phyloP scores from a whole-genome alignment of 2,888 invertebrate species.

The Orthonevra nobilis region DNA sequence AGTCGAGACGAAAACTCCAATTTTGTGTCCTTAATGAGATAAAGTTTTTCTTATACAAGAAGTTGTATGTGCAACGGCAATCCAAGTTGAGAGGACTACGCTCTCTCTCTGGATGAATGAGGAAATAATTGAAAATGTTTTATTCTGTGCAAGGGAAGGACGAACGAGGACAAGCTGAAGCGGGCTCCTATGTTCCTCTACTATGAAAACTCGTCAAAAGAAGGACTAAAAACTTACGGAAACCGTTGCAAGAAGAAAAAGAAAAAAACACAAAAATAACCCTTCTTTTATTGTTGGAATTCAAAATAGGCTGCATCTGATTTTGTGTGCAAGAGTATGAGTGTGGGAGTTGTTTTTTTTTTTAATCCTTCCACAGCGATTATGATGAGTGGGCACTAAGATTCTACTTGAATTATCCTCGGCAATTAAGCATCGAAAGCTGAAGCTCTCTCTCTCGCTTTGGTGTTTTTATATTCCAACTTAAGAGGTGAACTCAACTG shows the following conservation, averaged over 20 bases:
- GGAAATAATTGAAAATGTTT: conserved; percentile 41
- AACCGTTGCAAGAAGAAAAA: conserved; percentile 9
- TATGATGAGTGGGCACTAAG: conserved; percentile 58
- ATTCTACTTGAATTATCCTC: conserved; percentile 64
- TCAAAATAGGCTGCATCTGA: conserved; percentile 58
- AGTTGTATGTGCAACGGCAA: background rate
- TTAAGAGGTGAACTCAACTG: conserved; percentile 61
- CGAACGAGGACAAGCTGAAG: too few relatives aligned
- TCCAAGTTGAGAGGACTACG: background rate
- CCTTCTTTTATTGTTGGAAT: conserved; percentile 37
- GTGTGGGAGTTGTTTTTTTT: conserved; percentile 36
- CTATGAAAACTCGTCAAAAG: background rate
- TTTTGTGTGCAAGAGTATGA: too few relatives aligned
- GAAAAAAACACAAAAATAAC: too few relatives aligned
- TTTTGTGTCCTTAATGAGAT: conserved; percentile 13
- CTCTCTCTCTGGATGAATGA: background rate
- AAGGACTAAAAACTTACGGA: conserved; percentile 15
- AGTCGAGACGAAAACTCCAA: background rate
- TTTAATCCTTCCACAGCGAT: conserved; percentile 55
- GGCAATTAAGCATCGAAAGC: conserved; percentile 65
- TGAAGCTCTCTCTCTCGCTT: conserved; percentile 45
- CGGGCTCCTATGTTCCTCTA: background rate
- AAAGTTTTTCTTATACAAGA: background rate
- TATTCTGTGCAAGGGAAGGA: conserved; percentile 19
- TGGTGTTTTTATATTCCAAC: conserved; percentile 55